Evolutionary conservation across 37 sponge, comb jelly and placozoan genomes (phyloP).

Genomic region (Oscarella lobularis): DNA sequence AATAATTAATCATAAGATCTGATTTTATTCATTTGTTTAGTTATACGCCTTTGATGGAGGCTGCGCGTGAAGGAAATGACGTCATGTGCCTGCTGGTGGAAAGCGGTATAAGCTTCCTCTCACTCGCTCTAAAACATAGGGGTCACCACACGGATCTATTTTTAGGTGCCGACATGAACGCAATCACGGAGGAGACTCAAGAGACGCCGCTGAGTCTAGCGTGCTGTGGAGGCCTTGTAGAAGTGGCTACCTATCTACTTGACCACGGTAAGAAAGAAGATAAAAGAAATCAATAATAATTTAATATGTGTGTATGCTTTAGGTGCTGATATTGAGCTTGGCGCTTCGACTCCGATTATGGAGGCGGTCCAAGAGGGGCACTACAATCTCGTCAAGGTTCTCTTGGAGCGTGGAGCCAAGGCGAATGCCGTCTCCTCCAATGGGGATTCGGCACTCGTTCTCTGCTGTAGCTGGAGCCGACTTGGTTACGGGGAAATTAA

Average conservation of each 20-base stretch:
- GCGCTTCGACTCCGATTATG: conserved; percentile 72
- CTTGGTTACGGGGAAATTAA: too few species aligned
- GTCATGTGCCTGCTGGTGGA: conserved; percentile 59
- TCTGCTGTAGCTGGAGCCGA: too few species aligned
- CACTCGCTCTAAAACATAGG: too few species aligned
- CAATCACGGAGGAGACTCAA: conserved; percentile 77
- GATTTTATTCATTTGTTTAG: conserved; percentile 29
- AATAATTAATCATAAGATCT: too few species aligned
- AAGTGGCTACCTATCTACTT: conserved; percentile 42
- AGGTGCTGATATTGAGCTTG: conserved; percentile 64
- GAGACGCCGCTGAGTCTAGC: conserved; percentile 78
- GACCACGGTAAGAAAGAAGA: conserved; percentile 39
- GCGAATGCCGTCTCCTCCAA: too few species aligned
- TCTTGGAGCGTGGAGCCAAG: too few species aligned
- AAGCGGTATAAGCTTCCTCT: conserved; percentile 40
- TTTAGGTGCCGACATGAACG: conserved; percentile 60
- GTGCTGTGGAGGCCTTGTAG: conserved; percentile 67
- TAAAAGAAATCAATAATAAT: too few species aligned
- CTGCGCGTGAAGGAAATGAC: conserved; percentile 69
- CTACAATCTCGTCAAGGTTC: conserved; percentile 56
- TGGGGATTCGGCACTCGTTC: too few species aligned
- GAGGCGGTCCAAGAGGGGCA: conserved; percentile 77
- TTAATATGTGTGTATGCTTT: too few species aligned
- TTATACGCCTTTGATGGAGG: conserved; percentile 84
- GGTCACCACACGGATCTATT: too few species aligned